Conservation (phyloP, 64 coral and sea anemone genomes). For the Actinia tenebrosa region DNA sequence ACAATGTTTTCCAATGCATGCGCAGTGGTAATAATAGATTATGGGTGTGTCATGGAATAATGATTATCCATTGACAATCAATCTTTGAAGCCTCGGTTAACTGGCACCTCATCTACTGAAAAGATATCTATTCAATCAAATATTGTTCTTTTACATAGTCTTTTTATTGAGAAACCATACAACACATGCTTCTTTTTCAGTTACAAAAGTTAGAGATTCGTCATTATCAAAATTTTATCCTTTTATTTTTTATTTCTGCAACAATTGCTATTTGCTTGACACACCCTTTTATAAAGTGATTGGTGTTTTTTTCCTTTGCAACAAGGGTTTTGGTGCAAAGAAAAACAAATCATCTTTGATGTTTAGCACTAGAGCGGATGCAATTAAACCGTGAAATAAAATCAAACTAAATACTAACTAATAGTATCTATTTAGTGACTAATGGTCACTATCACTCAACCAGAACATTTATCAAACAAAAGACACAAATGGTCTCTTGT, state of each 20-base stretch:
- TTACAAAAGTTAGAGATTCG: background rate
- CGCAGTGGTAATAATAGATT: no score
- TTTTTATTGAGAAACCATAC: constrained; percentile 17
- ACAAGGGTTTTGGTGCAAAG: background rate
- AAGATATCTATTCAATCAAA: background rate
- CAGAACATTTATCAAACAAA: background rate
- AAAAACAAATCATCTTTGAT: background rate
- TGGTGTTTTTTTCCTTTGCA: background rate
- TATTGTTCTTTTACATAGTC: background rate
- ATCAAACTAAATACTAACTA: no score
- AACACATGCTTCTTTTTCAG: background rate
- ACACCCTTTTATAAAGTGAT: background rate
- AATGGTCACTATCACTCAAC: no score
- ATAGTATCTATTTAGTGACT: no score
- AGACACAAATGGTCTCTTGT: no score
- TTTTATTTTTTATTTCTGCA: background rate
- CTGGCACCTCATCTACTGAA: background rate
- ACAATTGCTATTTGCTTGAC: background rate
- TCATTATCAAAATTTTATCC: constrained; percentile 8
- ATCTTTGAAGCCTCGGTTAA: no score
- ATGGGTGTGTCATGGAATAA: no score
- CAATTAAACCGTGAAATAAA: no score
- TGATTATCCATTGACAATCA: no score
- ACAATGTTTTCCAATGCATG: no score
- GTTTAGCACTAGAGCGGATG: no score